These are phyloP conservation scores for Bambusicola thoracicus DNA, from an alignment of 2,113 vertebrate genomes.

Conservation along the genomic window DNA sequence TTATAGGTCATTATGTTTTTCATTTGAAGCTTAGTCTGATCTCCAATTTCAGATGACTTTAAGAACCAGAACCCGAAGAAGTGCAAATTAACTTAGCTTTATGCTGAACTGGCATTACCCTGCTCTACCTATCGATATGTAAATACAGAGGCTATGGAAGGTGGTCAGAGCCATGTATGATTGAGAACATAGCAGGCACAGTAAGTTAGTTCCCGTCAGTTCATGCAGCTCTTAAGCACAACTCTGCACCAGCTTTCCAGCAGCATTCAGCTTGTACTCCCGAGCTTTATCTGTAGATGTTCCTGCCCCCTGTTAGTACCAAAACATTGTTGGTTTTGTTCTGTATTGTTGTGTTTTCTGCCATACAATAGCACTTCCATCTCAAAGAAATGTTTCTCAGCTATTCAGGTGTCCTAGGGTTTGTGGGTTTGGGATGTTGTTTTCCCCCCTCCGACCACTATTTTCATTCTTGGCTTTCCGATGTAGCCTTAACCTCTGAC, in stretches of 20 bases:
- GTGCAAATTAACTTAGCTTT: not conserved
- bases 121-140: not conserved
- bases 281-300: not conserved
- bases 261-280: not conserved
- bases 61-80: not conserved
- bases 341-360: not conserved
- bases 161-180: not conserved
- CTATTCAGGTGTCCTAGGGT: not conserved
- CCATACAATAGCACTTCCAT: not conserved
- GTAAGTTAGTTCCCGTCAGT: not conserved
- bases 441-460: not conserved
- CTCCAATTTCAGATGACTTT: not conserved
- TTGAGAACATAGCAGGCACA: not conserved
- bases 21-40: not conserved
- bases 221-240: not conserved
- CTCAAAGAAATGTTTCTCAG: not conserved
- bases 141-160: not conserved
- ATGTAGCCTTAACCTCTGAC: not conserved
- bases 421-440: not conserved
- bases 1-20: not conserved
- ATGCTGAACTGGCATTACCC: not conserved
- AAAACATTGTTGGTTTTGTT: not conserved
- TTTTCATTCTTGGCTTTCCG: slow-evolving; percentile 14
- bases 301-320: not conserved
- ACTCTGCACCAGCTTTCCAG: not conserved